Conservation (phyloP, 2,888 invertebrate species). For the Cancer borealis region DNA sequence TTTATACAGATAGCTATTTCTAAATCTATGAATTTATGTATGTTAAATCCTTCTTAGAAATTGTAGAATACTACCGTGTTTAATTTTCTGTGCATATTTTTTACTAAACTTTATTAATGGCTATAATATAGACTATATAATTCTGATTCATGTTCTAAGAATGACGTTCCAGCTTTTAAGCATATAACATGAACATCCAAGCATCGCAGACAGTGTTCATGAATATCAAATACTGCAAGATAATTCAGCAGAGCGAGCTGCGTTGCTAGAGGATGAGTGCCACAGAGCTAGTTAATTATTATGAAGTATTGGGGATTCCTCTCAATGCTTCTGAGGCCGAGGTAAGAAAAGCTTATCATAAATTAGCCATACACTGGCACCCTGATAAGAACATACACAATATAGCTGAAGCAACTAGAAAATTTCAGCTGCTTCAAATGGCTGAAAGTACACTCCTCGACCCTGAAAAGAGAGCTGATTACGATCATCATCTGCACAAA, state of each 20-base stretch:
- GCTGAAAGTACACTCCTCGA: neutral
- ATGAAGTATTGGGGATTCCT: neutral
- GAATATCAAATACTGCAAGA: neutral
- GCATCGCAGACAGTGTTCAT: neutral
- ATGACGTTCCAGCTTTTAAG: too few species aligned
- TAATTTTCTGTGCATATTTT: too few species aligned
- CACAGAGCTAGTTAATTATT: neutral
- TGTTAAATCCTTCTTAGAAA: too few species aligned
- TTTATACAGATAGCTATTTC: too few species aligned
- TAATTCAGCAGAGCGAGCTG: neutral
- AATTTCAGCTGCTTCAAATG: neutral
- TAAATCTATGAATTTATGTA: too few species aligned
- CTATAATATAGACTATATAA: too few species aligned
- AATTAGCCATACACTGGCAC: conserved; percentile 20
- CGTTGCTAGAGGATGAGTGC: neutral
- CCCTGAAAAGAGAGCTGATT: neutral
- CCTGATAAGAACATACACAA: neutral
- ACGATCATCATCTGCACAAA: neutral
- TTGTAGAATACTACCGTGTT: too few species aligned
- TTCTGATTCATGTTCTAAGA: too few species aligned
- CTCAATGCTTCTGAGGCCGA: neutral
- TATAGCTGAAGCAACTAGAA: neutral
- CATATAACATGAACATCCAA: too few species aligned
- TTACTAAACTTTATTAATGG: too few species aligned
- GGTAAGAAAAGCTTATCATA: neutral